Conservation (phyloP, 2,113 vertebrate genomes). For the Alethe diademata region DNA sequence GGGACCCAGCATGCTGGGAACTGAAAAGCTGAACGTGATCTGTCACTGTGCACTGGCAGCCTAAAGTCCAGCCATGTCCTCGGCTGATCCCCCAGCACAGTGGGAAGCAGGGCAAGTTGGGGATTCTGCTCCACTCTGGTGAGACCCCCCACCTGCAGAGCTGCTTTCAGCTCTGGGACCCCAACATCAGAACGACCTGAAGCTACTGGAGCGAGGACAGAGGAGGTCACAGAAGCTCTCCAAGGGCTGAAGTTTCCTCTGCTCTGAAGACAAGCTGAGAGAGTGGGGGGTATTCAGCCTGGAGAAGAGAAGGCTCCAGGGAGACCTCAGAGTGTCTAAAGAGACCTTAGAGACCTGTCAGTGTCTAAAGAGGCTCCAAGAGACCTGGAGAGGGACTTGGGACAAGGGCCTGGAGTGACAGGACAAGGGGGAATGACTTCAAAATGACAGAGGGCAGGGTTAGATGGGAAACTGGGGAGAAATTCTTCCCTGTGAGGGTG, state of each 20-base stretch:
- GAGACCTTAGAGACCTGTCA: neutral
- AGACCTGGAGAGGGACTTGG: neutral
- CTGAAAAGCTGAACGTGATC: neutral
- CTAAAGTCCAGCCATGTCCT: neutral
- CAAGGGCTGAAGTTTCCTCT: neutral
- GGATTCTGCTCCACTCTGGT: neutral
- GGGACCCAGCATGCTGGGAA: neutral
- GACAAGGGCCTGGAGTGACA: neutral
- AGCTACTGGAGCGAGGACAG: neutral
- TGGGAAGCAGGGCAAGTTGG: neutral
- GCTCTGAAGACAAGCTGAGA: neutral
- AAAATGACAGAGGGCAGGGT: neutral
- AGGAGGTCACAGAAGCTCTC: neutral
- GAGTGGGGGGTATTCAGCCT: neutral
- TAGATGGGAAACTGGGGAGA: neutral
- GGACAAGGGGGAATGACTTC: neutral
- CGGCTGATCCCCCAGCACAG: neutral
- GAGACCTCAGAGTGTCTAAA: neutral
- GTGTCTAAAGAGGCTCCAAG: neutral
- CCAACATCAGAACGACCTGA: neutral
- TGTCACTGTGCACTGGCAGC: neutral
- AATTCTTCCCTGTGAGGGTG: neutral
- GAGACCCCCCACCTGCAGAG: neutral
- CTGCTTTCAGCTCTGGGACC: neutral
- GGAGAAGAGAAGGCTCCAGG: neutral